Conservation (phyloP, 1,140 invertebrate species). For the Nomia melanderi region DNA sequence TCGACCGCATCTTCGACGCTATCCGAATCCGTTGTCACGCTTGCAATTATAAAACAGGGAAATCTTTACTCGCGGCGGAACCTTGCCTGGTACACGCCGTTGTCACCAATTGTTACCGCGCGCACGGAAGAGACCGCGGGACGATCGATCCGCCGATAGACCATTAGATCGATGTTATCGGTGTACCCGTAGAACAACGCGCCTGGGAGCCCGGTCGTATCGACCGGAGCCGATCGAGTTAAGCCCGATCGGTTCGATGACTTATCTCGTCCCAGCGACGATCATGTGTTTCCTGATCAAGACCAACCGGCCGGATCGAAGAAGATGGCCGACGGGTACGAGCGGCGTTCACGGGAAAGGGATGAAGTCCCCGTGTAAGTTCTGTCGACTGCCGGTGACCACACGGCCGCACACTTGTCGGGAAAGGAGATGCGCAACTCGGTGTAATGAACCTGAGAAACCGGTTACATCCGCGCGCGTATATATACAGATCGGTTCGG, state of each 20-base stretch:
- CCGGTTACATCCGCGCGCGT: constrained; percentile 75
- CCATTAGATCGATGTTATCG: constrained; percentile 54
- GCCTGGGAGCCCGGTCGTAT: constrained; percentile 38
- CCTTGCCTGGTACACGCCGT: neutral
- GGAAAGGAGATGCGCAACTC: constrained; percentile 77
- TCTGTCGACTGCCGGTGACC: constrained; percentile 64
- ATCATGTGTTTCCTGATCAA: constrained; percentile 55
- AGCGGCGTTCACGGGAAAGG: constrained; percentile 63
- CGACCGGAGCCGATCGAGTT: constrained; percentile 37
- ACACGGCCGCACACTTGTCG: constrained; percentile 72
- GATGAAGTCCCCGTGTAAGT: constrained; percentile 68
- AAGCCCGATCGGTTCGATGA: constrained; percentile 50
- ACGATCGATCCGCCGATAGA: constrained; percentile 28
- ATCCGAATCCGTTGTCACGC: constrained; percentile 20
- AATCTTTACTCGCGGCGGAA: neutral
- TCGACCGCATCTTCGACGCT: constrained; percentile 4
- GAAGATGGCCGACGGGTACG: constrained; percentile 22
- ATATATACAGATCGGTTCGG: constrained; percentile 73
- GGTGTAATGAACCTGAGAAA: constrained; percentile 81
- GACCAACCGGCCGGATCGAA: constrained; percentile 14
- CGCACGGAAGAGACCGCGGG: constrained; percentile 7
- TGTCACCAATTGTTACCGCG: neutral
- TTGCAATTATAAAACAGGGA: constrained; percentile 2
- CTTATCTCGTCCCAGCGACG: constrained; percentile 49
- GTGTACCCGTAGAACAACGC: constrained; percentile 1